Evolutionary conservation across 1,140 invertebrate genomes (phyloP).

Genomic region (Drosophila trapezifrons): DNA sequence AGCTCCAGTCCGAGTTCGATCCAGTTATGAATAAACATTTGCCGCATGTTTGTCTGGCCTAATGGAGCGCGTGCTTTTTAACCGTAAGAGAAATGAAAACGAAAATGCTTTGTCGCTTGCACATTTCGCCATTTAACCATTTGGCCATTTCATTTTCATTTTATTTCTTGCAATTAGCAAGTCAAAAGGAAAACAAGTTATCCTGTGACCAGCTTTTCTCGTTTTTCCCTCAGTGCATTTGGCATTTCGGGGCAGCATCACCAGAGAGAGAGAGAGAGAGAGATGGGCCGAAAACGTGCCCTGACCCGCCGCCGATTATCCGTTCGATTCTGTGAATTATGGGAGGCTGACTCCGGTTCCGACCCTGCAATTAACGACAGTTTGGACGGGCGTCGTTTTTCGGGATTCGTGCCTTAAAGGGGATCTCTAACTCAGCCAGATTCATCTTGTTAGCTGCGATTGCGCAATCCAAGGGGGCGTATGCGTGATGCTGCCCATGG

Average conservation of each 20-base stretch:
- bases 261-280: not conserved
- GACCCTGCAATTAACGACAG: constrained; percentile 52
- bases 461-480: constrained; percentile 54
- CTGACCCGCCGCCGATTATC: constrained; percentile 43
- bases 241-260: constrained; percentile 43
- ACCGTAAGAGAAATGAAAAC: constrained; percentile 53
- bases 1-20: constrained; percentile 33
- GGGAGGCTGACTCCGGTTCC: constrained; percentile 27
- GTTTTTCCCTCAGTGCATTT: constrained; percentile 40
- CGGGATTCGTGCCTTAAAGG: constrained; percentile 24
- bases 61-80: constrained; percentile 54
- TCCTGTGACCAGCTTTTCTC: constrained; percentile 35
- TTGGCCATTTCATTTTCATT: constrained; percentile 29
- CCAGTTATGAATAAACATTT: constrained; percentile 78
- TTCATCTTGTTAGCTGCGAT: constrained; percentile 39
- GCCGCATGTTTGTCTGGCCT: constrained; percentile 63
- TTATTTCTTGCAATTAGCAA: constrained; percentile 57
- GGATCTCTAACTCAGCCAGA: constrained; percentile 1
- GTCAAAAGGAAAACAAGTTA: constrained; percentile 44
- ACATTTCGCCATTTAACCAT: constrained; percentile 37
- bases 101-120: constrained; percentile 47
- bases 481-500: constrained; percentile 67
- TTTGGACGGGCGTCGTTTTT: constrained; percentile 30
- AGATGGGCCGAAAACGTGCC: constrained; percentile 60
- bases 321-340: constrained; percentile 64